Percentiles rank a stretch among this genome's conserved stretches.
phyloP scores from a whole-genome alignment of 2,113 vertebrate genomes.

The Nymphicus hollandicus region DNA sequence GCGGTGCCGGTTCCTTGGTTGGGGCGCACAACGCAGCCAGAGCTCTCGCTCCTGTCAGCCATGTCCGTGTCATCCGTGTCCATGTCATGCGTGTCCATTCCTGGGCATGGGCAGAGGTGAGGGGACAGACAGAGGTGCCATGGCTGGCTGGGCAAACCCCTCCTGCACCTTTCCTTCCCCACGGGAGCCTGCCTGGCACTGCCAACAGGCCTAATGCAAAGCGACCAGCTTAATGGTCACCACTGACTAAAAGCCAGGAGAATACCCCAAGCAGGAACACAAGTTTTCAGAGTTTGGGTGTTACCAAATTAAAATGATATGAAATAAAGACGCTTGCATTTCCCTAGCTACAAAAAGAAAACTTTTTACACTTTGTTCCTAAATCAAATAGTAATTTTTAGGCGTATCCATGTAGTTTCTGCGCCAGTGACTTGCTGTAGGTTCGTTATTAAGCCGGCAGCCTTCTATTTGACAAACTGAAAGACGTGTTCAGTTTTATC shows the following conservation, averaged over 20 bases:
- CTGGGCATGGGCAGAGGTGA: not conserved
- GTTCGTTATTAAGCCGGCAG: not conserved
- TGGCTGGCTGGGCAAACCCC: not conserved
- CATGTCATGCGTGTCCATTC: not conserved
- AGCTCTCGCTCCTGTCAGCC: not conserved
- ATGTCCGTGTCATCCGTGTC: not conserved
- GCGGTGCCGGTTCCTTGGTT: not conserved
- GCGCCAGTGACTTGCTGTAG: not conserved
- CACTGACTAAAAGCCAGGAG: not conserved
- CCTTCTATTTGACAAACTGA: not conserved
- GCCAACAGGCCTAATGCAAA: not conserved
- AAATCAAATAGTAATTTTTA: fast-evolving
- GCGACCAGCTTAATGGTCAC: not conserved
- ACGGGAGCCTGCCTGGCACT: not conserved
- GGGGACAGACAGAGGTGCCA: not conserved
- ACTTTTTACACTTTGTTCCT: not conserved
- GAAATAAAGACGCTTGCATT: fast-evolving
- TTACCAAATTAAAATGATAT: fast-evolving
- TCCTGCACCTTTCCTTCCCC: not conserved
- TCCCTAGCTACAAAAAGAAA: not conserved
- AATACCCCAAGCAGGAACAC: fast-evolving
- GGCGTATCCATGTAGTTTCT: fast-evolving
- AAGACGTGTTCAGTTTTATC: not conserved
- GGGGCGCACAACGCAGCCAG: not conserved
- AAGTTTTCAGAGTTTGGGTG: not conserved